Percentiles rank a stretch among this genome's conserved stretches.
These are phyloP conservation scores for Ophion slaviceki DNA, from an alignment of 2,888 invertebrate genomes.

Conservation along the genomic window DNA sequence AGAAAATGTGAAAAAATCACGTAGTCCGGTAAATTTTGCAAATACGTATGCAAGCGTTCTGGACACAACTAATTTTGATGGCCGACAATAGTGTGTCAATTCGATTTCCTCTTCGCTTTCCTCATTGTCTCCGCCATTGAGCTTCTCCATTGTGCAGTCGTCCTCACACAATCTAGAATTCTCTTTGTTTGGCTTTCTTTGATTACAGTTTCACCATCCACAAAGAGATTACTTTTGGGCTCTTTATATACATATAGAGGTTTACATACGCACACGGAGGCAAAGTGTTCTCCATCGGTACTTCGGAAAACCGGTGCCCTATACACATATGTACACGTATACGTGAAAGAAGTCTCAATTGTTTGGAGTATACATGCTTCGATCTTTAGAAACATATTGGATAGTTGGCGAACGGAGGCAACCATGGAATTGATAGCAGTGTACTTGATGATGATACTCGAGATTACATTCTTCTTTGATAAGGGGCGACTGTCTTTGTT, in stretches of 20 bases:
- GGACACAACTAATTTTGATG: conserved; percentile 35
- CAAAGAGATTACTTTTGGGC: background rate
- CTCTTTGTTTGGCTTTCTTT: background rate
- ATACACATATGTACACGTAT: background rate
- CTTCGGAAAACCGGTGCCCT: background rate
- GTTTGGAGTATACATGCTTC: background rate
- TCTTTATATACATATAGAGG: background rate
- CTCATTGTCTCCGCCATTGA: conserved; percentile 43
- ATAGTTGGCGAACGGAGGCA: conserved; percentile 11
- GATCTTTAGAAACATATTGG: conserved; percentile 47
- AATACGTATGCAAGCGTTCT: background rate
- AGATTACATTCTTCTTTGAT: conserved; percentile 51
- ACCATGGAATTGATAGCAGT: conserved; percentile 36
- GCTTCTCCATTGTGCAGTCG: background rate
- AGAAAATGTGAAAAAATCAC: too few species aligned
- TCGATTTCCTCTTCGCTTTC: conserved; percentile 45
- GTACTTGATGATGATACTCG: conserved; percentile 44
- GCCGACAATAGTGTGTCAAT: conserved; percentile 47
- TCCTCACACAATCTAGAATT: background rate
- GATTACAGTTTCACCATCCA: background rate
- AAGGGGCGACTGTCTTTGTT: conserved; percentile 39
- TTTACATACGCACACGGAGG: too few species aligned
- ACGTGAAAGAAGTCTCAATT: conserved; percentile 5
- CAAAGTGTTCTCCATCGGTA: background rate
- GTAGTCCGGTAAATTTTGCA: too few species aligned